These are phyloP conservation scores for Phortica magna DNA, from an alignment of 2,888 invertebrate genomes.

Conservation along the genomic window DNA sequence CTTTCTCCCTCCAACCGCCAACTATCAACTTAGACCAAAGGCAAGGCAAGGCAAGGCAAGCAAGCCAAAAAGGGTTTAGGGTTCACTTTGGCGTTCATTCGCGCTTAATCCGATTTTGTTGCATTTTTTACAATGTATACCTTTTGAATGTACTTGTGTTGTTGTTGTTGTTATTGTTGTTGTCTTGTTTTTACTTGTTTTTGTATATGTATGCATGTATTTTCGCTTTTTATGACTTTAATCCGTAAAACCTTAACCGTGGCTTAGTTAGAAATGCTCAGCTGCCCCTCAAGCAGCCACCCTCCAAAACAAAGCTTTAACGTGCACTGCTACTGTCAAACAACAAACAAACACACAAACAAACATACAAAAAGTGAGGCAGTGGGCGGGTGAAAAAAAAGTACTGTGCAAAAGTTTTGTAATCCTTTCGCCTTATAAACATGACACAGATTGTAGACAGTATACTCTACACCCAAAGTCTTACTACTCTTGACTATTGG, in stretches of 20 bases:
- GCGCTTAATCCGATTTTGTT: constrained; percentile 68
- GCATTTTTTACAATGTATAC: constrained; percentile 52
- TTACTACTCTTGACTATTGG: background rate
- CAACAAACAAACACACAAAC: background rate
- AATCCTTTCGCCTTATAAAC: constrained; percentile 52
- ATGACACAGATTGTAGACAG: constrained; percentile 38
- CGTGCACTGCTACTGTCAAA: background rate
- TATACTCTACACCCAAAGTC: background rate
- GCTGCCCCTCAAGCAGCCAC: too few relatives aligned
- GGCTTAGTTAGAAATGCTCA: constrained; percentile 46
- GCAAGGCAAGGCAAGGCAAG: too few relatives aligned
- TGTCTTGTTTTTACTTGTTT: constrained; percentile 48
- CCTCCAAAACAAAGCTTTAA: too few relatives aligned
- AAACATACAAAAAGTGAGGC: too few relatives aligned
- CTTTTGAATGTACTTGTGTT: constrained; percentile 32
- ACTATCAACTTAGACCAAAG: too few relatives aligned
- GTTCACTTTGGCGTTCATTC: constrained; percentile 50
- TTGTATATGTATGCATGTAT: constrained; percentile 40
- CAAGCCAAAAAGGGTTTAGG: constrained; percentile 28
- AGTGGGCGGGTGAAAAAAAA: background rate
- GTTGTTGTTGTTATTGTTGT: constrained; percentile 3
- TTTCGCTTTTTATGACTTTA: constrained; percentile 57
- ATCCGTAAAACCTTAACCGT: constrained; percentile 57
- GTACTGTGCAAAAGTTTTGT: constrained; percentile 39
- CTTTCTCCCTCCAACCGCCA: too few relatives aligned